Base-by-base conservation (phyloP, 2,888 invertebrate species). In the Drosophila koepferae region DNA sequence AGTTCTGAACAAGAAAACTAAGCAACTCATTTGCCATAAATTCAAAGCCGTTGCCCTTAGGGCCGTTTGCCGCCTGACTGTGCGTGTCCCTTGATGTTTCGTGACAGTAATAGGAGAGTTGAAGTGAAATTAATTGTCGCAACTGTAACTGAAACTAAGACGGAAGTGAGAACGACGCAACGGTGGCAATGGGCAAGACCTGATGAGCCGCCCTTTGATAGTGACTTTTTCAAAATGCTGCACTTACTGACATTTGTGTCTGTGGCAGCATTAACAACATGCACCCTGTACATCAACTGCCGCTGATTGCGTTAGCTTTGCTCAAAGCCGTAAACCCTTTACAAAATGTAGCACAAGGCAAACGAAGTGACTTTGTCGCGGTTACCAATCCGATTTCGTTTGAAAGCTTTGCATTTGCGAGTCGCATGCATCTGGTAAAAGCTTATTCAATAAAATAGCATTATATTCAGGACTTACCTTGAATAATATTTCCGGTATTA, bases 401-500 rank as follows among this genome's bases (percentile, higher is more conserved):
- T 70, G 51, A 28, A 59, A 63, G 72, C 72, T 65, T 62, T 53
- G 69, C 64, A 69, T 67, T 60, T 58, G 63, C 61, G 56, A 49
- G 31, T 23, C 51, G 44, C 63, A 61, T 68, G 41, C 63, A 51
- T 51, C 38, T 62, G 58, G 43, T 16, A 49, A 38, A 34, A 18
- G 31, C 34, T 44, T 31, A 18, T 54, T 51, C 55, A 49, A 34
- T 28, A 23, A 55, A 55, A 28, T n/a, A 28, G 8, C n/a, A 10
- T 28, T 28, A 41, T 3, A 3, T 38, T 46, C 44, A 60, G 28
- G 9, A 63, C 96, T 96, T 84, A 97, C 96, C 93, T 97, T 97
- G 94, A 96, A 96, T 64, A 97, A 94, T 83, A 96, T 95, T 89
- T 96, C 95, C 51, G 95, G 95, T 55, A 95, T 94, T 69, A 97